Evolutionary conservation across 2,797 vertebrate species (phyloP), one percentile per base, ranked within the genome.

Genomic region (Triplophysa bombifrons): DNA sequence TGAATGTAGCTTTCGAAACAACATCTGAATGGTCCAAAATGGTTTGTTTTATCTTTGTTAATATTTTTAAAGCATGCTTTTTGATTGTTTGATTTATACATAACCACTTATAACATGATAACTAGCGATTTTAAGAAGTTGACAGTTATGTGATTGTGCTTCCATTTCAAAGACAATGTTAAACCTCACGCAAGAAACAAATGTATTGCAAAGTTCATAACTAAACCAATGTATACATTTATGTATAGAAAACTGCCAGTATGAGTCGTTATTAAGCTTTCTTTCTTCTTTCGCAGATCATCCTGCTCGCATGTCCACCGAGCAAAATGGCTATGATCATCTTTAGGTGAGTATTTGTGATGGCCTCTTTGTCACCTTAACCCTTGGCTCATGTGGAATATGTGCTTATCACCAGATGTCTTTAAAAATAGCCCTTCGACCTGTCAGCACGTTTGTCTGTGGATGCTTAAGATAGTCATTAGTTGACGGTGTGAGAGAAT

Each of bases 281-380:
- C 41, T 80, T 12, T 81, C 17, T 73, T 20, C 17, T n/a, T 68
- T 92, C 85, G 82, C 94, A 99, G 98, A 99, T 99, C 89, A 98
- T 99, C 89, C 95, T 99, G 78, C 92, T 99, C 87, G 96, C 97
- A 86, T 98, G 96, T 83, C 97, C 98, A 16, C 97, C 98, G 0
- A 94, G 96, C 88, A 95, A 94, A 70, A 91, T 92, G 63, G 95
- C 96, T 25, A 93, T 95, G 89, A 91, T 99, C 83, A 80, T 99
- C 51, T 99, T 98, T 90, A 96, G 97, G 98, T 99, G 91, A 95
- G 94, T 85, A 67, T 58, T 5, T 10, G 50, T 48, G 6, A 25
- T 11, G 11, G 8, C 25, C 14, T 38, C 27, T 38, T 14, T 50
- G 9, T 55, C 50, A 66, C 50, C n/a, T 66, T 60, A 3, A 48